Conservation (phyloP, 2,888 invertebrate species). For the Plebejus anna region DNA sequence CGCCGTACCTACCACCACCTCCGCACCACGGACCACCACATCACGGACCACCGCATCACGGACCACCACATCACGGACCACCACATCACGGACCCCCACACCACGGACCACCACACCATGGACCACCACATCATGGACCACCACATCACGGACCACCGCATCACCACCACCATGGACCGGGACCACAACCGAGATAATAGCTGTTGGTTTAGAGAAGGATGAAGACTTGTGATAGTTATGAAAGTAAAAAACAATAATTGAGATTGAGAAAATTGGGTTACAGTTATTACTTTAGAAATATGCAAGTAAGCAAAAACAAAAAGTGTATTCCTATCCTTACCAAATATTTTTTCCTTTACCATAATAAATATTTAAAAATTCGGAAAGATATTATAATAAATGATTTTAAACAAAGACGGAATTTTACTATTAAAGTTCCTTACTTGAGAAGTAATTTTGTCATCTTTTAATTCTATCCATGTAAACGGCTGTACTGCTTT, state of each 20-base stretch:
- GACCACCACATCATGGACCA: conserved; percentile 36
- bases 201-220: neutral
- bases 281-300: neutral
- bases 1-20: conserved; percentile 37
- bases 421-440: no score
- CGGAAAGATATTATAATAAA: no score
- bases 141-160: conserved; percentile 37
- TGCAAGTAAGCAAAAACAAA: no score
- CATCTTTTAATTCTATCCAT: no score
- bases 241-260: no score
- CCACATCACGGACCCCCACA: conserved; percentile 38
- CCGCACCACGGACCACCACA: conserved; percentile 34
- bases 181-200: conserved; percentile 28
- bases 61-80: conserved; percentile 36
- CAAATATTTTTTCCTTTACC: no score
- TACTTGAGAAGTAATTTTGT: no score
- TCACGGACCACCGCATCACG: conserved; percentile 37
- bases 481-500: no score
- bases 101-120: conserved; percentile 31
- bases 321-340: no score
- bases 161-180: conserved; percentile 27
- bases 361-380: no score
- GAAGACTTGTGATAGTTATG: neutral
- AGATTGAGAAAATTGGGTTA: neutral
- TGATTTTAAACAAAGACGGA: no score